phyloP scores from a whole-genome alignment of 2,888 invertebrate genomes.

The Dusona sp. region DNA sequence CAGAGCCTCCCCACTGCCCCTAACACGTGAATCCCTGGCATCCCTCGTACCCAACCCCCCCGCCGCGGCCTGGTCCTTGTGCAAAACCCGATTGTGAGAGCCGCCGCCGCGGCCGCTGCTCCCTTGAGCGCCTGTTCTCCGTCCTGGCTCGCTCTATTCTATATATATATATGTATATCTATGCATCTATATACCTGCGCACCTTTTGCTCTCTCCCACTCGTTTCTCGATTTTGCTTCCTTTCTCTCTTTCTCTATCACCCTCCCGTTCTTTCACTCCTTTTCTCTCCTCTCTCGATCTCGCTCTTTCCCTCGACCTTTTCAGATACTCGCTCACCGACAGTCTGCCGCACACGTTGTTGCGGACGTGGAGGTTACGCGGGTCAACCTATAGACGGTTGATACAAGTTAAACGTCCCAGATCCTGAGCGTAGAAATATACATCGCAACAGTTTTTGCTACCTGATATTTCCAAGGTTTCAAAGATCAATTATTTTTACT shows the following conservation, averaged over 20 bases:
- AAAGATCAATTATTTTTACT: not conserved
- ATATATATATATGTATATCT: no score
- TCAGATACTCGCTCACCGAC: conserved; percentile 43
- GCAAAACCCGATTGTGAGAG: conserved; percentile 70
- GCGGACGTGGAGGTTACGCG: conserved; percentile 37
- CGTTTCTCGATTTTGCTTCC: conserved; percentile 5
- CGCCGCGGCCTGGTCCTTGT: conserved; percentile 34
- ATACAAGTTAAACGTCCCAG: conserved; percentile 50
- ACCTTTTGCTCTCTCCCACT: conserved; percentile 16
- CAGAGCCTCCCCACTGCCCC: conserved; percentile 37
- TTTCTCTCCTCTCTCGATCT: conserved; percentile 35
- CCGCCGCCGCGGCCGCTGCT: conserved; percentile 61
- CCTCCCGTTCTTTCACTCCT: conserved; percentile 31
- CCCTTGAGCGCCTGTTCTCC: conserved; percentile 61
- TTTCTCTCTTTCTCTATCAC: conserved; percentile 33
- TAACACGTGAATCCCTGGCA: conserved; percentile 61
- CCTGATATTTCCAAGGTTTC: not conserved
- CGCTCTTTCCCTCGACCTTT: conserved; percentile 23
- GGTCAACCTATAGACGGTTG: conserved; percentile 46
- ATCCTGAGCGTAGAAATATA: conserved; percentile 33
- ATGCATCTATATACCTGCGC: not conserved
- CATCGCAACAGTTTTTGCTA: conserved; percentile 30
- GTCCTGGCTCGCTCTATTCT: conserved; percentile 24
- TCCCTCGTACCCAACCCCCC: conserved; percentile 42
- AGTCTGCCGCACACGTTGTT: conserved; percentile 50